Percentiles rank a stretch among this genome's conserved stretches.
Evolutionary conservation across 2,888 invertebrate species (phyloP).

Genomic region (Protophormia terraenovae): DNA sequence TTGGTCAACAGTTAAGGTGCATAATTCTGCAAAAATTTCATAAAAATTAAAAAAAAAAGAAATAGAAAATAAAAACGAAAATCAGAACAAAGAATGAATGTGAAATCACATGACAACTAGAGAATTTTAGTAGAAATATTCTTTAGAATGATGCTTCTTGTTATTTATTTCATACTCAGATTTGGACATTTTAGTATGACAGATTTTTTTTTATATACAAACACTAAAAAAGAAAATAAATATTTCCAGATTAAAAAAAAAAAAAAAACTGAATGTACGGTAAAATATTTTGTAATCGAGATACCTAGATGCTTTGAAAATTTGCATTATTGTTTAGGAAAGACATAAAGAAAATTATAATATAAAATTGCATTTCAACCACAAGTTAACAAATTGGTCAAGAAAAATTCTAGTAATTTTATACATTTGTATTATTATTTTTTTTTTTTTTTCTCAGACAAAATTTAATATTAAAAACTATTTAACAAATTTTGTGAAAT

Average conservation of each 20-base stretch:
- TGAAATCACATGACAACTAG: slow-evolving; percentile 55
- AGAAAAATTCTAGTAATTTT: neutral
- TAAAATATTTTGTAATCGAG: slow-evolving; percentile 56
- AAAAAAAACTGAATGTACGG: neutral
- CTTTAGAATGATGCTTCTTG: slow-evolving; percentile 33
- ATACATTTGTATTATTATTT: neutral
- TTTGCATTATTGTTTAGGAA: neutral
- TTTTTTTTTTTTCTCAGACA: neutral
- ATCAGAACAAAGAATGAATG: slow-evolving; percentile 23
- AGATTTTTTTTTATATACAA: slow-evolving; percentile 25
- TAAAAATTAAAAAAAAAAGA: slow-evolving; percentile 35
- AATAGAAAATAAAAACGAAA: slow-evolving; percentile 7
- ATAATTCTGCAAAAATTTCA: slow-evolving; percentile 50
- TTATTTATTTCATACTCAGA: slow-evolving; percentile 51
- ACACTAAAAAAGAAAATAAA: slow-evolving; percentile 9
- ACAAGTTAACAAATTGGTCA: neutral
- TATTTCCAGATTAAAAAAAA: slow-evolving; percentile 1
- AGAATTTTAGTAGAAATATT: slow-evolving; percentile 44
- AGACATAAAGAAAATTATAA: neutral
- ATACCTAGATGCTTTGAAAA: slow-evolving; percentile 47
- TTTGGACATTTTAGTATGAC: slow-evolving; percentile 51
- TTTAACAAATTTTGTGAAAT: slow-evolving; percentile 13
- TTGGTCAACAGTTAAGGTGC: slow-evolving; percentile 62
- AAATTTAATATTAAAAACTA: slow-evolving; percentile 43
- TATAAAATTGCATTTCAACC: neutral